Conservation (phyloP, 2,113 vertebrate genomes). For the Brachirus orientalis region DNA sequence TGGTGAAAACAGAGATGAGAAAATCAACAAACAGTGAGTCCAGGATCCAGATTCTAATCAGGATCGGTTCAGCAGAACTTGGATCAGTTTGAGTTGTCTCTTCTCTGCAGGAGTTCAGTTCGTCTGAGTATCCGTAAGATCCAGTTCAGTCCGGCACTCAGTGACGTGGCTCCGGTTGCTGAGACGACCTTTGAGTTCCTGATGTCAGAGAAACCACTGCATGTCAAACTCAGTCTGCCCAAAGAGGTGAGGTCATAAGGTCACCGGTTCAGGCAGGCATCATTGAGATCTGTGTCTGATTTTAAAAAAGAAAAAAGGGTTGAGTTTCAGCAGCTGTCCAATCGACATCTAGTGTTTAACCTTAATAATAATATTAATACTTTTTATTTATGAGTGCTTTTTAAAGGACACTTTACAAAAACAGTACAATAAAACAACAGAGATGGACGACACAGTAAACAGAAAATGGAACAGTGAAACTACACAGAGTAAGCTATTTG, state of each 20-base stretch:
- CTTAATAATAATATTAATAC: too few species aligned
- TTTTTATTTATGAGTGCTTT: too few species aligned
- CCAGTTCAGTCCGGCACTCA: constrained; percentile 84
- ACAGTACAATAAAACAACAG: too few species aligned
- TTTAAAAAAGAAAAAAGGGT: too few species aligned
- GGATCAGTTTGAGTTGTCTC: neutral
- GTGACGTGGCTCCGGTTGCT: constrained; percentile 75
- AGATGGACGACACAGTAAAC: too few species aligned
- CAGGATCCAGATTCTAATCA: neutral
- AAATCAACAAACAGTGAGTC: constrained; percentile 86
- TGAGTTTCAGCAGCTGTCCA: too few species aligned
- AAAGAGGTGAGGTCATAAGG: constrained; percentile 84
- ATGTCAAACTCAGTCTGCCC: constrained; percentile 84
- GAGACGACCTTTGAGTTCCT: constrained; percentile 93
- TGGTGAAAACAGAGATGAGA: constrained; percentile 84
- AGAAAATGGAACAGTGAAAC: too few species aligned
- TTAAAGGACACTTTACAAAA: too few species aligned
- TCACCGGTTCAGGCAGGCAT: too few species aligned
- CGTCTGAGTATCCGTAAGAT: constrained; percentile 91
- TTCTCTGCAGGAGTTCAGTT: constrained; percentile 84
- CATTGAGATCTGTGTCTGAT: too few species aligned
- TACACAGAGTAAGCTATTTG: too few species aligned
- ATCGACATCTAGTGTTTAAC: too few species aligned
- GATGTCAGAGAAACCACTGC: constrained; percentile 91
- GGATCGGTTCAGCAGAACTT: neutral